phyloP scores from a whole-genome alignment of 1,140 invertebrate genomes.

The Glomeris maerens region DNA sequence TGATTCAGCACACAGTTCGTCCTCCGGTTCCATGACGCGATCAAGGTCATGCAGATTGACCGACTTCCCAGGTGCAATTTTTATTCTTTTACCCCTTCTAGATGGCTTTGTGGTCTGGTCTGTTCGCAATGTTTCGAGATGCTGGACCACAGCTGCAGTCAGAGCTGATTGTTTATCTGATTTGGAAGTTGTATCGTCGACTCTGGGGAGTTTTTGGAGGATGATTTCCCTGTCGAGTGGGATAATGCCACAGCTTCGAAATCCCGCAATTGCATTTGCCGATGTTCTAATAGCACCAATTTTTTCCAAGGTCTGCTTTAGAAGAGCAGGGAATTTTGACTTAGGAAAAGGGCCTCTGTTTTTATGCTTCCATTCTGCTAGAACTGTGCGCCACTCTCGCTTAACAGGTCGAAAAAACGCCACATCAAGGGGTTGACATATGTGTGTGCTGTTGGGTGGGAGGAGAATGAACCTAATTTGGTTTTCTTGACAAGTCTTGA shows the following conservation, averaged over 20 bases:
- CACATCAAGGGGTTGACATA: conserved; percentile 32
- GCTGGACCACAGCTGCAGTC: too few species aligned
- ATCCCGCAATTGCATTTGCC: conserved; percentile 15
- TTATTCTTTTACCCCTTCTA: too few species aligned
- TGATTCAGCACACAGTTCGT: too few species aligned
- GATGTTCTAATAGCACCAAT: conserved; percentile 6
- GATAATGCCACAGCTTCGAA: conserved; percentile 21
- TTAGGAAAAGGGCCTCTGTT: conserved; percentile 18
- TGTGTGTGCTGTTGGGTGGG: conserved; percentile 28
- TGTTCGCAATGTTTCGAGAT: too few species aligned
- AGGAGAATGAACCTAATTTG: conserved; percentile 28
- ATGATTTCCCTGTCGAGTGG: conserved; percentile 21
- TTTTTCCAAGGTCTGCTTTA: conserved; percentile 16
- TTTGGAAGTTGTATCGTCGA: too few species aligned
- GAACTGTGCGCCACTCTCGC: conserved; percentile 24
- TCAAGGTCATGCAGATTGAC: too few species aligned
- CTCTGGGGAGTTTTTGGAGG: conserved; percentile 11
- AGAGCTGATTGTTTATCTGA: too few species aligned
- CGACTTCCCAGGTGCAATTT: too few species aligned
- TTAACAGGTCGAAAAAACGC: conserved; percentile 29
- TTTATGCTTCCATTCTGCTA: conserved; percentile 23
- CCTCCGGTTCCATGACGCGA: too few species aligned
- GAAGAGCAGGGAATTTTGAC: conserved; percentile 19
- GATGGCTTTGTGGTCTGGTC: too few species aligned
- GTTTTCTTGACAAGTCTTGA: conserved; percentile 23